phyloP scores from a whole-genome alignment of 1,140 invertebrate species.

The Dinoponera quadriceps region DNA sequence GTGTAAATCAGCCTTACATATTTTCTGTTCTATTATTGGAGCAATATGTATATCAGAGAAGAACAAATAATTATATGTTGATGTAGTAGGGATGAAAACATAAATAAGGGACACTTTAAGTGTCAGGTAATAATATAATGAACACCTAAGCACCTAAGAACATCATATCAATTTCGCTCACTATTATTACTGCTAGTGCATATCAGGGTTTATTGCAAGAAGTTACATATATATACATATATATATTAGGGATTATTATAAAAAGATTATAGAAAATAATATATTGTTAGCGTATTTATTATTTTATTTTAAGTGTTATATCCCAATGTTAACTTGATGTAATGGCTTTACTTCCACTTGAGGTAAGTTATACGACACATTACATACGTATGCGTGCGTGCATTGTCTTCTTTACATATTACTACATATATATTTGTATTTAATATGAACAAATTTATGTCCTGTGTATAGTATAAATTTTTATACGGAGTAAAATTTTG shows the following conservation, averaged over 20 bases:
- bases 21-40: constrained; percentile 25
- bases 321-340: constrained; percentile 44
- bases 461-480: not conserved
- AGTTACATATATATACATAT: too few species aligned
- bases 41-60: not conserved
- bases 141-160: constrained; percentile 61
- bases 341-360: constrained; percentile 60
- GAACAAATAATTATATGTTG: constrained; percentile 2
- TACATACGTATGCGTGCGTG: not conserved
- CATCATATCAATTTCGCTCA: constrained; percentile 51
- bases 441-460: not conserved
- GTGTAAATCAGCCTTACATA: constrained; percentile 24
- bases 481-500: not conserved
- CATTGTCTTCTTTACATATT: not conserved
- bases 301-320: constrained; percentile 63
- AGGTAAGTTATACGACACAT: constrained; percentile 56
- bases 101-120: constrained; percentile 78
- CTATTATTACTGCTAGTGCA: constrained; percentile 43
- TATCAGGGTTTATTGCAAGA: constrained; percentile 30
- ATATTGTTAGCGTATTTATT: constrained; percentile 63
- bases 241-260: constrained; percentile 23
- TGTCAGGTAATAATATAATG: constrained; percentile 75
- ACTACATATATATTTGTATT: not conserved
- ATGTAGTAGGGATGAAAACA: constrained; percentile 75
- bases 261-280: constrained; percentile 46